A percentile compares a stretch with the other conserved stretches of the same genome.
Evolutionary conservation across 2,797 vertebrate species (phyloP).

Genomic region (Channa striata): DNA sequence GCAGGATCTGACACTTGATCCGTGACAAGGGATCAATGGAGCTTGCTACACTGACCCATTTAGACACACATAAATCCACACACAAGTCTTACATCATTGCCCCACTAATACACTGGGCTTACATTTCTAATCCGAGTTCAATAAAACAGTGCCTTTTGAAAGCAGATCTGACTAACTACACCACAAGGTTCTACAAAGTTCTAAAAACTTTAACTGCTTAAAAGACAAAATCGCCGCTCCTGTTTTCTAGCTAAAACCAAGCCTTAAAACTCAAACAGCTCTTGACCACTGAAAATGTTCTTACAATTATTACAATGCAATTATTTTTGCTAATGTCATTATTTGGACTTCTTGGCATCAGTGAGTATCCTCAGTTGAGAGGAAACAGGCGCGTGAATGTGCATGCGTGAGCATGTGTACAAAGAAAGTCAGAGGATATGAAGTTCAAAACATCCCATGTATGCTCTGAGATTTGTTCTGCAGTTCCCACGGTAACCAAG

Average conservation of each 20-base stretch:
- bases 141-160: conserved; percentile 46
- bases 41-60: conserved; percentile 58
- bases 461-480: conserved; percentile 64
- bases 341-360: too few species aligned
- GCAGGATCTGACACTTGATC: conserved; percentile 49
- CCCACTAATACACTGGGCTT: conserved; percentile 60
- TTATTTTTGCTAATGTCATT: too few species aligned
- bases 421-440: conserved; percentile 63
- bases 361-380: too few species aligned
- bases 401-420: neutral
- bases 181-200: conserved; percentile 6
- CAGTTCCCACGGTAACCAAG: conserved; percentile 70
- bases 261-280: too few species aligned
- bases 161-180: conserved; percentile 23
- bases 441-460: conserved; percentile 66
- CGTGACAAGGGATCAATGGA: conserved; percentile 58
- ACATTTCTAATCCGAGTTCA: conserved; percentile 69
- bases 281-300: too few species aligned
- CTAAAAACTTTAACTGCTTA: neutral
- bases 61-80: conserved; percentile 29
- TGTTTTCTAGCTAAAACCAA: too few species aligned
- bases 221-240: neutral
- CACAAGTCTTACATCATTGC: conserved; percentile 30
- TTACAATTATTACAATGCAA: too few species aligned
- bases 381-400: neutral